These are phyloP conservation scores for Sebastes reedi DNA, from an alignment of 2,797 vertebrate genomes.

Conservation along the genomic window DNA sequence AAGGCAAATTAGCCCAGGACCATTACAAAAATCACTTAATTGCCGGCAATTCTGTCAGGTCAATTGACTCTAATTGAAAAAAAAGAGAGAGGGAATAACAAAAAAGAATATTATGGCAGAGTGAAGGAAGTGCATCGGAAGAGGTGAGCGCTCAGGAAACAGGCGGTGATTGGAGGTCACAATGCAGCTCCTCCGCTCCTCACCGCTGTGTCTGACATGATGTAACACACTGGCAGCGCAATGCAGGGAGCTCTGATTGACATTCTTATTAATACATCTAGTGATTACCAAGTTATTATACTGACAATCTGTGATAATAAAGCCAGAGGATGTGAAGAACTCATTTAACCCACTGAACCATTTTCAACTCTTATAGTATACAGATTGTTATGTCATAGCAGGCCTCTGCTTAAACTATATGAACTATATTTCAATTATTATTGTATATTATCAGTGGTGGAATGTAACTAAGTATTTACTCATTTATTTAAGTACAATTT, in stretches of 20 bases:
- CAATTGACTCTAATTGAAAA: constrained; percentile 99
- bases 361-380: neutral
- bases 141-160: constrained; percentile 90
- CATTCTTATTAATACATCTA: neutral
- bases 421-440: neutral
- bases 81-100: constrained; percentile 67
- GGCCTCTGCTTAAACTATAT: neutral
- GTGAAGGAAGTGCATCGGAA: constrained; percentile 79
- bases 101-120: constrained; percentile 88
- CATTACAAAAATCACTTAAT: constrained; percentile 99
- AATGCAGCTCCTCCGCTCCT: constrained; percentile 26
- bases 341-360: neutral
- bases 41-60: constrained; percentile 99
- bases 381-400: neutral
- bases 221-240: constrained; percentile 28
- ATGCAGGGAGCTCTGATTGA: neutral
- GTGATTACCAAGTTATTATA: neutral
- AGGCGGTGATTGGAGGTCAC: constrained; percentile 84
- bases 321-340: neutral
- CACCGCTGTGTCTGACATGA: constrained; percentile 30
- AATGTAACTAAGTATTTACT: neutral
- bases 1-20: constrained; percentile 98
- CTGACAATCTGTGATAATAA: neutral
- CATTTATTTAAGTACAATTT: neutral
- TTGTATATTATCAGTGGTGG: neutral